Evolutionary conservation across 2,113 vertebrate species (phyloP).

Genomic region (Eretmodus cyanostictus): DNA sequence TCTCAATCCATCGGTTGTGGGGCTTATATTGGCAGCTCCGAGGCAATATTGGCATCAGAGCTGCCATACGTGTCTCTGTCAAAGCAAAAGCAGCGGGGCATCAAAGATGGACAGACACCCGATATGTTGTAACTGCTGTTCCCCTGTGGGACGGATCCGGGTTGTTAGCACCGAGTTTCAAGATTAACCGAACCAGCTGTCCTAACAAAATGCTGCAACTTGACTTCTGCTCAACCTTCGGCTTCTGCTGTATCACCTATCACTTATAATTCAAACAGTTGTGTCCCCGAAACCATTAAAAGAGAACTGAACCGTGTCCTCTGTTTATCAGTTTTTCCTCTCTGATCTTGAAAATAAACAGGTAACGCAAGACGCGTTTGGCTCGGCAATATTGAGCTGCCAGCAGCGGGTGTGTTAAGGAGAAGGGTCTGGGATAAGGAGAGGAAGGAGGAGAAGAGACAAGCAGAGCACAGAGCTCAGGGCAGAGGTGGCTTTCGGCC

Average conservation of each 20-base stretch:
- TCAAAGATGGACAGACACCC: slow-evolving; percentile 20
- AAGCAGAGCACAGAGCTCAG: slow-evolving; percentile 13
- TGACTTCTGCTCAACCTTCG: background rate
- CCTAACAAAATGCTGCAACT: background rate
- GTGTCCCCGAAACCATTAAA: background rate
- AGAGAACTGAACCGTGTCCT: background rate
- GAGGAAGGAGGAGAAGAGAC: slow-evolving; percentile 3
- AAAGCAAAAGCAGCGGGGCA: slow-evolving; percentile 13
- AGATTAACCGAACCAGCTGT: slow-evolving; percentile 26
- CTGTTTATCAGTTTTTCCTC: background rate
- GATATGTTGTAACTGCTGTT: background rate
- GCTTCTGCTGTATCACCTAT: background rate
- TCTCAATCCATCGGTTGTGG: background rate
- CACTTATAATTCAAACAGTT: background rate
- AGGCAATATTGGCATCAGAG: background rate
- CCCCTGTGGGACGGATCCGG: background rate
- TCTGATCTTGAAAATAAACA: background rate
- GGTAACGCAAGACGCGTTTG: background rate
- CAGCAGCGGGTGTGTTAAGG: background rate
- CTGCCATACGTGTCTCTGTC: slow-evolving; percentile 28
- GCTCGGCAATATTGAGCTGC: background rate
- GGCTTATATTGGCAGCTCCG: background rate
- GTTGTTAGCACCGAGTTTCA: slow-evolving; percentile 4
- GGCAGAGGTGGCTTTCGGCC: slow-evolving; percentile 43
- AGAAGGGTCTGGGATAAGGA: slow-evolving; percentile 1